These are phyloP conservation scores for Spodoptera litura DNA, from an alignment of 1,140 invertebrate species.

Conservation along the genomic window DNA sequence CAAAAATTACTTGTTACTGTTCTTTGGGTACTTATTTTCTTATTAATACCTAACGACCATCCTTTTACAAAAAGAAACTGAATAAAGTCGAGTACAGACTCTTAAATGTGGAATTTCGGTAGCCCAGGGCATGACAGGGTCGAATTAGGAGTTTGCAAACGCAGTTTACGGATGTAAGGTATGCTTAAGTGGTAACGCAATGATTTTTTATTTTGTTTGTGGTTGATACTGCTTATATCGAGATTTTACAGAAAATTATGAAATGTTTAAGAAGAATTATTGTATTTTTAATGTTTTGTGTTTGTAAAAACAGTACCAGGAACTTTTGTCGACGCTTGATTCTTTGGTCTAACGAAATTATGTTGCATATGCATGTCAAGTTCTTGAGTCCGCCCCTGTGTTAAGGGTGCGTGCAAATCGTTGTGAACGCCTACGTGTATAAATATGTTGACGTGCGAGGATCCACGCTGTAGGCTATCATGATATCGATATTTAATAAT, in stretches of 20 bases:
- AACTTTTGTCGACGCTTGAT: too few species aligned
- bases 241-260: background rate
- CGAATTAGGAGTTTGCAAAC: conserved; percentile 55
- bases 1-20: conserved; percentile 40
- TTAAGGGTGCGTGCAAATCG: conserved; percentile 55
- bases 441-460: conserved; percentile 59
- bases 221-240: background rate
- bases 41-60: conserved; percentile 58
- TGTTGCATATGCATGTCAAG: background rate
- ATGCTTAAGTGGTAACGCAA: conserved; percentile 25
- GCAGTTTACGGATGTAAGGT: conserved; percentile 22
- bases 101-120: conserved; percentile 71
- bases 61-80: conserved; percentile 51
- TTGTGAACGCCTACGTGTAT: conserved; percentile 37
- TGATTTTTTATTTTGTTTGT: conserved; percentile 29
- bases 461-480: conserved; percentile 66
- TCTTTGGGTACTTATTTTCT: conserved; percentile 31
- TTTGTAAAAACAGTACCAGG: background rate
- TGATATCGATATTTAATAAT: conserved; percentile 65
- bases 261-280: too few species aligned
- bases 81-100: conserved; percentile 55
- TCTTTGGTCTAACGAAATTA: too few species aligned
- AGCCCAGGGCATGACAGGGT: conserved; percentile 67
- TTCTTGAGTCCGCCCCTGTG: conserved; percentile 20
- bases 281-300: background rate